These are phyloP conservation scores for Crenichthys baileyi DNA, from an alignment of 2,797 vertebrate species.

Conservation along the genomic window DNA sequence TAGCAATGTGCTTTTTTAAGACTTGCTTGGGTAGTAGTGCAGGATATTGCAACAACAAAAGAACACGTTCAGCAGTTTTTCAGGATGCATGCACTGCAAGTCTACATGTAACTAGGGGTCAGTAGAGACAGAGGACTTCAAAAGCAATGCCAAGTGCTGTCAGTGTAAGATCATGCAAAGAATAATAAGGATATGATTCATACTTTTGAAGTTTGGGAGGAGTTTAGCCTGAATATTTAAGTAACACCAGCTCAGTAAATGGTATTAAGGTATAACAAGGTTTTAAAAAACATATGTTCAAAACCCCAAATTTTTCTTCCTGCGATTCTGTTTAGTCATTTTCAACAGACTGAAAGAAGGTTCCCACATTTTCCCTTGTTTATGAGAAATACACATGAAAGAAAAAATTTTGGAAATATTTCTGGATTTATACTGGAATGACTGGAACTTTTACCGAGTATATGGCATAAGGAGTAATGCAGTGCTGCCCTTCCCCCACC, in stretches of 20 bases:
- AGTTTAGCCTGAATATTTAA: background rate
- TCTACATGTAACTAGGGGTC: slow-evolving; percentile 44
- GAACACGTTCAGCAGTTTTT: slow-evolving; percentile 69
- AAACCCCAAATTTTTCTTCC: background rate
- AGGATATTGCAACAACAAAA: slow-evolving; percentile 67
- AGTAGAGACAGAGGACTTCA: slow-evolving; percentile 12
- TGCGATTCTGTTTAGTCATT: background rate
- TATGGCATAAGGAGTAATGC: background rate
- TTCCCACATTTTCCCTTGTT: background rate
- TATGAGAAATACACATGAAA: background rate
- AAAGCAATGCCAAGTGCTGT: background rate
- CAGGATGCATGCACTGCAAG: slow-evolving; percentile 69
- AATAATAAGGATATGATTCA: background rate
- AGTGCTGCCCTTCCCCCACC: background rate
- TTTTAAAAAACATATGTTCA: background rate
- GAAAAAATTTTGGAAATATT: background rate
- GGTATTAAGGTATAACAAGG: background rate
- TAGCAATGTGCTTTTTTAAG: slow-evolving; percentile 72
- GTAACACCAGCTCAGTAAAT: background rate
- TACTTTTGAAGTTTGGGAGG: background rate
- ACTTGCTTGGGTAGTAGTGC: slow-evolving; percentile 66
- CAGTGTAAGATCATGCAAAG: background rate
- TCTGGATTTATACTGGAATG: background rate
- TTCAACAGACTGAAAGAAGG: background rate
- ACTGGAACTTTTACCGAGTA: background rate